Base-by-base conservation (phyloP, 2,888 invertebrate genomes). In the Himalopsyche anomala region DNA sequence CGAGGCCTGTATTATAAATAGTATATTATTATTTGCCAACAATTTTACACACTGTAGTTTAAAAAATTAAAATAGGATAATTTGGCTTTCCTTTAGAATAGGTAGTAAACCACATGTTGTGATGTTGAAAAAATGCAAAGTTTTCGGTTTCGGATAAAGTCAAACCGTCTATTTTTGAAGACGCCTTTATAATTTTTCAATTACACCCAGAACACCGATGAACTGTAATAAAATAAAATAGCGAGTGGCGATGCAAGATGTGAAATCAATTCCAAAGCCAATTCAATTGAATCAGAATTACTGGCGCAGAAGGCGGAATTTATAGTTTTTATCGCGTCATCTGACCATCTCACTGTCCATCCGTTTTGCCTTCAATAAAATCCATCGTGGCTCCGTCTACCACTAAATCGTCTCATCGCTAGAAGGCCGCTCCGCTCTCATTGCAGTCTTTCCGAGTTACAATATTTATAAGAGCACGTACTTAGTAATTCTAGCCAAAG, bases 321-420 rank as follows among this genome's bases (percentile, higher is more conserved):
- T 87, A 87, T 85, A 86, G 85, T 55, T 51, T 54, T 87, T 88
- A 88, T 88, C 87, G 86, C 84, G 56, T 69, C 69, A 88, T 88
- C 88, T 88, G 85, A 88, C 19, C 86, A 85, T 56, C 87, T 88
- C 87, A 80, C 87, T 88, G 88, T 87, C 88, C 88, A 88, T 88
- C 85, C 86, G 83, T 88, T 88, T 83, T 87, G 82, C 84, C 82
- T 85, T 88, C 88, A 88, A 87, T 88, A 88, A 87, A 87, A 87
- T 84, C 84, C 84, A 84, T 86, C 87, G 80, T 42, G 38, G 84
- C 83, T 85, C 83, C 38, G 87, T 81, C 87, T 84, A 28, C 42
- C 83, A 86, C 86, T 87, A 87, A 87, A 87, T 87, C 85, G 79
- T 85, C 81, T 28, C 9, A 28, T 45, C 45, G 38, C 74, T 51